Percentiles rank a stretch among this genome's conserved stretches.
These are phyloP conservation scores for Anoplolepis gracilipes DNA, from an alignment of 1,140 invertebrate genomes.

Conservation along the genomic window DNA sequence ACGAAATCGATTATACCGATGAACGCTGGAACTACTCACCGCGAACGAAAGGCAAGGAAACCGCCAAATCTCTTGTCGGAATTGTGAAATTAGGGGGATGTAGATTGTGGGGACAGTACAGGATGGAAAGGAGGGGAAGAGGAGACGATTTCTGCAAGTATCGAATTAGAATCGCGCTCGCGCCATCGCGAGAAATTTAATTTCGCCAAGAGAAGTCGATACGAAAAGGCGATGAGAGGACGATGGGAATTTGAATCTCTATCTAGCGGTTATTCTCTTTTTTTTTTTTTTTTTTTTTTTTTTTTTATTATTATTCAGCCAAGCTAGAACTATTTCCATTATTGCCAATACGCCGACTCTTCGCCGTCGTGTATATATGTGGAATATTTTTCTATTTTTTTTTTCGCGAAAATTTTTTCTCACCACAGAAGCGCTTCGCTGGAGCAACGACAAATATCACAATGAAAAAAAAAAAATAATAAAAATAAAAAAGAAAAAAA, in stretches of 20 bases:
- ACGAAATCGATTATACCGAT: slow-evolving; percentile 60
- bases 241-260: slow-evolving; percentile 4
- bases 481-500: slow-evolving; percentile 27
- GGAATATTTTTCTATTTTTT: slow-evolving; percentile 16
- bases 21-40: slow-evolving; percentile 56
- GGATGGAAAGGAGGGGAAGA: no score
- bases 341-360: background rate
- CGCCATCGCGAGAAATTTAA: slow-evolving; percentile 21
- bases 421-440: background rate
- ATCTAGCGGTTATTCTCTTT: no score
- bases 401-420: slow-evolving; percentile 12
- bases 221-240: background rate
- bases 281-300: background rate
- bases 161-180: slow-evolving; percentile 22
- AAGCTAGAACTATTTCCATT: slow-evolving; percentile 24
- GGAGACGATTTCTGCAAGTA: background rate
- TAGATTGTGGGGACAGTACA: background rate
- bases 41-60: slow-evolving; percentile 36
- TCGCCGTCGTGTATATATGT: background rate
- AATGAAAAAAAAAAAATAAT: background rate
- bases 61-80: slow-evolving; percentile 29
- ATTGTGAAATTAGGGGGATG: slow-evolving; percentile 51
- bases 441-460: slow-evolving; percentile 51
- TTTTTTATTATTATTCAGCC: background rate
- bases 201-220: background rate